phyloP scores from a whole-genome alignment of 2,888 invertebrate genomes.

The Polydrusus pterygomalis region DNA sequence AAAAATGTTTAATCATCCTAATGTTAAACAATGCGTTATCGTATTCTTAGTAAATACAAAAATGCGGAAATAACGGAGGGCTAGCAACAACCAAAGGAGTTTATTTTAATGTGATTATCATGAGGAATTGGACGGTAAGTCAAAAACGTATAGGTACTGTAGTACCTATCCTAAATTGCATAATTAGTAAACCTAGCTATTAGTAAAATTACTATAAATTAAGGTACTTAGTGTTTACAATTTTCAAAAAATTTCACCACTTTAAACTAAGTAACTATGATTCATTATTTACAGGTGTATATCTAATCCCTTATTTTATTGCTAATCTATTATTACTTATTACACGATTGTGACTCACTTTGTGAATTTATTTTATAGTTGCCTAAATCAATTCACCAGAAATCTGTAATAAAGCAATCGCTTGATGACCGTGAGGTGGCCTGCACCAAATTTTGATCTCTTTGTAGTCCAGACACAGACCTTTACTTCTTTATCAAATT shows the following conservation, averaged over 20 bases:
- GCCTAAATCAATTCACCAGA: no score
- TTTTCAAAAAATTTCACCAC: neutral
- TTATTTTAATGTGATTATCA: no score
- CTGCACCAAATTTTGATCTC: no score
- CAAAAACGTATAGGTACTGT: no score
- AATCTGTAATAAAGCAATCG: no score
- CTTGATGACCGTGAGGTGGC: no score
- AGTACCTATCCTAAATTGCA: no score
- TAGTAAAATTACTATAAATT: no score
- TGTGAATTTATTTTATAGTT: neutral
- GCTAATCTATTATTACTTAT: neutral
- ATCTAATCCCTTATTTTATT: neutral
- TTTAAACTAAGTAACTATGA: neutral
- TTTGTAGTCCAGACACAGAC: no score
- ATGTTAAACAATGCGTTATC: conserved; percentile 15
- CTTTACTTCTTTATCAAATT: no score
- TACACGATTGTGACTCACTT: neutral
- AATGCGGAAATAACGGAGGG: conserved; percentile 11
- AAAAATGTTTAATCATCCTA: conserved; percentile 1
- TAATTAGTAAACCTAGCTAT: no score
- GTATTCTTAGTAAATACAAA: conserved; percentile 7
- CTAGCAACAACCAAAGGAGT: neutral
- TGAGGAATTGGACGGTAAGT: no score
- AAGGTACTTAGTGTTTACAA: neutral
- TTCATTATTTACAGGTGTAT: neutral